Percentiles rank a stretch among this genome's conserved stretches.
These are phyloP conservation scores for Leuciscus idus DNA, from an alignment of 2,113 vertebrate genomes.

Conservation along the genomic window DNA sequence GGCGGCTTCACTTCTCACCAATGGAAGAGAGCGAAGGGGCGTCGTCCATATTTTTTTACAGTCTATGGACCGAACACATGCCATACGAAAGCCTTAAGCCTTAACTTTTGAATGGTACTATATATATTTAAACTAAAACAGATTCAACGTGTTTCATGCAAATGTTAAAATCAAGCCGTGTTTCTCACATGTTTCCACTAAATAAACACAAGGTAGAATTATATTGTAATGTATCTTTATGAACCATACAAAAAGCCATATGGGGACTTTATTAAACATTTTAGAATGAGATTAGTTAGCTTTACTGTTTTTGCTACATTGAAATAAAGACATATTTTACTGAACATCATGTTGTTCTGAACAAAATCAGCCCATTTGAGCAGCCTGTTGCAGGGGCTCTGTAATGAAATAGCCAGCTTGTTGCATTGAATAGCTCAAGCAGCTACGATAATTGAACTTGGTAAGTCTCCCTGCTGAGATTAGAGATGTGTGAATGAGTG, in stretches of 20 bases:
- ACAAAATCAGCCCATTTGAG: background rate
- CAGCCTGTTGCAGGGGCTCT: background rate
- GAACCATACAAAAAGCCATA: background rate
- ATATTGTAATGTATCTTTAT: background rate
- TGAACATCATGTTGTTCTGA: background rate
- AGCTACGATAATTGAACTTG: constrained; percentile 16
- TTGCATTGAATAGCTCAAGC: constrained; percentile 10
- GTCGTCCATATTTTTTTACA: too few species aligned
- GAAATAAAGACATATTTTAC: background rate
- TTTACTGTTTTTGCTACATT: background rate
- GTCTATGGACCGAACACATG: too few species aligned
- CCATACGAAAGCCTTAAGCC: background rate
- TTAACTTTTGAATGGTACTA: background rate
- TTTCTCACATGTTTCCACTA: background rate
- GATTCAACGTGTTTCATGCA: background rate
- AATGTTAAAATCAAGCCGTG: background rate
- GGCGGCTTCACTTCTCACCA: too few species aligned
- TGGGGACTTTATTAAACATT: background rate
- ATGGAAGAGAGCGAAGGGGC: too few species aligned
- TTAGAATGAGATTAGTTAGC: background rate
- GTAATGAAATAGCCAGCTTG: constrained; percentile 17
- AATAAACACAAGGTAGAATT: background rate
- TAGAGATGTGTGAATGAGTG: background rate
- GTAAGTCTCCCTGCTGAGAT: constrained; percentile 21
- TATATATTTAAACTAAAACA: too few species aligned